Percentiles rank a stretch among this genome's conserved stretches.
Conservation (phyloP, 1,140 invertebrate species). For the Streblospio benedicti region DNA sequence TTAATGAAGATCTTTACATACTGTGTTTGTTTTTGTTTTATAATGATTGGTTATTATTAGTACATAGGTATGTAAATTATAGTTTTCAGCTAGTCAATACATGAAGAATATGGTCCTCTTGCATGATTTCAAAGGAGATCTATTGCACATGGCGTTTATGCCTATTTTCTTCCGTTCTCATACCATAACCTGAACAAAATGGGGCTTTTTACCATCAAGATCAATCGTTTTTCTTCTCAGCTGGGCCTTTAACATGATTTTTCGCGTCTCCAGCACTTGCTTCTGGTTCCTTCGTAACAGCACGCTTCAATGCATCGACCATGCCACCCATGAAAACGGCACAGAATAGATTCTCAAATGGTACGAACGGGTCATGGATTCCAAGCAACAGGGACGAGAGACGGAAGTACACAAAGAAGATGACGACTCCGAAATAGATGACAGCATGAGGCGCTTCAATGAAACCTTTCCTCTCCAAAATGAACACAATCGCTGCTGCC, state of each 20-base stretch:
- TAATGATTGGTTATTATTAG: no score
- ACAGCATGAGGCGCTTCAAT: conserved; percentile 93
- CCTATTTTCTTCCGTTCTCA: no score
- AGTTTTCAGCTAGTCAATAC: no score
- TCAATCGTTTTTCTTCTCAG: conserved; percentile 44
- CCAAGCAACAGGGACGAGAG: conserved; percentile 89
- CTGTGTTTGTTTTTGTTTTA: no score
- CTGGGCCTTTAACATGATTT: conserved; percentile 38
- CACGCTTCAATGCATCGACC: conserved; percentile 74
- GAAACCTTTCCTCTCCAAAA: conserved; percentile 89
- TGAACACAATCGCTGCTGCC: conserved; percentile 89
- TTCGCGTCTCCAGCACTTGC: conserved; percentile 21
- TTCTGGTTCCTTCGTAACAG: conserved; percentile 28
- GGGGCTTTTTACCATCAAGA: neutral
- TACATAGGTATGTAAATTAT: no score
- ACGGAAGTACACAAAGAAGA: conserved; percentile 99
- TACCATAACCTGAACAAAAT: no score
- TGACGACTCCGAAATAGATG: conserved; percentile 96
- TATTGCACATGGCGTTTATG: no score
- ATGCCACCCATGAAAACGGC: conserved; percentile 95
- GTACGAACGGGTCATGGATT: conserved; percentile 96
- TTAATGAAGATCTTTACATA: no score
- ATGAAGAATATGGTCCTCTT: no score
- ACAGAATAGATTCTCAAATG: conserved; percentile 96
- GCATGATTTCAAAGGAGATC: no score